Evolutionary conservation across 2,888 invertebrate species (phyloP).

Genomic region (Allolobophora icterica): DNA sequence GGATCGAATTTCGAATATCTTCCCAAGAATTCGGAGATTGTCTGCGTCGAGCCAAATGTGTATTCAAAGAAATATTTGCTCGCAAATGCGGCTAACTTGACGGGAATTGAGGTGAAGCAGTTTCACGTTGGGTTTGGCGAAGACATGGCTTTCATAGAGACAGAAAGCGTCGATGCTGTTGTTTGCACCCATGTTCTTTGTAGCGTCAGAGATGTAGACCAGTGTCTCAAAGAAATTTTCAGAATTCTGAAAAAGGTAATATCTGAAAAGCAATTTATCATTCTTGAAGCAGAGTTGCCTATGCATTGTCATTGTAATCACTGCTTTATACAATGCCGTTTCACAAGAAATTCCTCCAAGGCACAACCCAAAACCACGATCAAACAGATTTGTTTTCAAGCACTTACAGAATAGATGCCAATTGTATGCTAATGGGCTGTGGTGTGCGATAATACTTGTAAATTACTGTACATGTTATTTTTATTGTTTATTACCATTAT

Average conservation of each 20-base stretch:
- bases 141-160: not conserved
- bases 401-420: too few species aligned
- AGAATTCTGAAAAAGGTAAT: not conserved
- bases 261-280: too few species aligned
- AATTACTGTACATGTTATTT: too few species aligned
- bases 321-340: too few species aligned
- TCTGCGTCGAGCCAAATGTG: constrained; percentile 57
- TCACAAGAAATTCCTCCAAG: too few species aligned
- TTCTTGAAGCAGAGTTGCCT: too few species aligned
- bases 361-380: too few species aligned
- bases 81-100: not conserved
- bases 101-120: not conserved
- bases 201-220: constrained; percentile 5
- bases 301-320: too few species aligned
- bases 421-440: too few species aligned
- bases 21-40: constrained; percentile 52
- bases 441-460: too few species aligned
- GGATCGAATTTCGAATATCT: constrained; percentile 57
- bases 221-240: not conserved
- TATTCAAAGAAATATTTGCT: not conserved
- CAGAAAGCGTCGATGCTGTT: constrained; percentile 17
- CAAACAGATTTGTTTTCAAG: too few species aligned
- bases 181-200: not conserved
- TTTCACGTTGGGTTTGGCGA: not conserved
- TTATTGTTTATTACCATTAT: too few species aligned